Evolutionary conservation across 2,888 invertebrate genomes (phyloP).

Genomic region (Nysson spinosus): DNA sequence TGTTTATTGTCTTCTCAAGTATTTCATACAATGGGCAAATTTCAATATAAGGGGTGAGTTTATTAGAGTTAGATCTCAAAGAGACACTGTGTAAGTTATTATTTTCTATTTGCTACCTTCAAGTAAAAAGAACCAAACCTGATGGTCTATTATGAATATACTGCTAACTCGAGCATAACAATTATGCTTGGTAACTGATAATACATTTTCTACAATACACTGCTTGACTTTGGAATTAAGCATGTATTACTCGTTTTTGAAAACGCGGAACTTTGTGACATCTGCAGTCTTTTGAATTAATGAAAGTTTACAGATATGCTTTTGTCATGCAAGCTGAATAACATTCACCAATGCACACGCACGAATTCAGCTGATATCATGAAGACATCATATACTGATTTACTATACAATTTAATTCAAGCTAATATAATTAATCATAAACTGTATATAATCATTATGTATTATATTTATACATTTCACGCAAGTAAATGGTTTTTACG

Average conservation of each 20-base stretch:
- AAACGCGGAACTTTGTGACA: slow-evolving; percentile 12
- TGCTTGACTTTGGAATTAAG: slow-evolving; percentile 15
- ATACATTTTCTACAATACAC: slow-evolving; percentile 11
- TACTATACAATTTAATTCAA: slow-evolving; percentile 25
- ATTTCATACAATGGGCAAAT: slow-evolving; percentile 33
- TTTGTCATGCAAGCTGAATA: slow-evolving; percentile 21
- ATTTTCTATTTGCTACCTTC: slow-evolving; percentile 15
- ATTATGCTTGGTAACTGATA: neutral
- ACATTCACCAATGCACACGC: slow-evolving; percentile 44
- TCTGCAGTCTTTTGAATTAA: slow-evolving; percentile 10
- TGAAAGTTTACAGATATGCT: slow-evolving; percentile 8
- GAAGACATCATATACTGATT: slow-evolving; percentile 1
- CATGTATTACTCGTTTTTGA: slow-evolving; percentile 12
- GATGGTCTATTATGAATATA: slow-evolving; percentile 1
- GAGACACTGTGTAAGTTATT: slow-evolving; percentile 16
- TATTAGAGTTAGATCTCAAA: slow-evolving; percentile 3
- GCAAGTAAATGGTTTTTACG: slow-evolving; percentile 40
- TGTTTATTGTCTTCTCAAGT: slow-evolving; percentile 64
- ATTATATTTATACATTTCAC: slow-evolving; percentile 16
- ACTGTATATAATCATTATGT: slow-evolving; percentile 11
- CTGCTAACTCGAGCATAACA: slow-evolving; percentile 1
- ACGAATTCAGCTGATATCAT: slow-evolving; percentile 24
- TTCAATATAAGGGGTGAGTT: slow-evolving; percentile 12
- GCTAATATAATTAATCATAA: slow-evolving; percentile 25
- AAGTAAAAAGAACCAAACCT: neutral